Evolutionary conservation across 2,888 invertebrate species (phyloP).

Genomic region (Hypolimnas misippus): DNA sequence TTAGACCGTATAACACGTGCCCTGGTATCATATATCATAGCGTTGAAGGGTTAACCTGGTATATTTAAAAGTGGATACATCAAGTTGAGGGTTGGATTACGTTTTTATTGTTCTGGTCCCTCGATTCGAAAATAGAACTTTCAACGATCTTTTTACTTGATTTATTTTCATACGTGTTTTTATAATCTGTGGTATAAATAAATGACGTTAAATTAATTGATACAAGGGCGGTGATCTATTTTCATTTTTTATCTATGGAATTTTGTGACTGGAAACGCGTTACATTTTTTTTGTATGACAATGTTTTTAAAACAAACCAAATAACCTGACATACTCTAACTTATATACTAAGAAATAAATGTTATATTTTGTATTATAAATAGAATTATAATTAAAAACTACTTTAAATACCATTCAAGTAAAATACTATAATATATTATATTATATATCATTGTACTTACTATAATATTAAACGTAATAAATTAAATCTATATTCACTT

Average conservation of each 20-base stretch:
- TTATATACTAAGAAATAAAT: too few relatives aligned
- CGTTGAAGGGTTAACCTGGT: conserved; percentile 64
- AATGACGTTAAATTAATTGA: conserved; percentile 47
- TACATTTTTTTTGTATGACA: neutral
- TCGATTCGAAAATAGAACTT: conserved; percentile 65
- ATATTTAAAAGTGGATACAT: conserved; percentile 73
- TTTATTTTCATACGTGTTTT: conserved; percentile 55
- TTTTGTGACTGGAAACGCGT: neutral
- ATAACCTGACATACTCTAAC: too few relatives aligned
- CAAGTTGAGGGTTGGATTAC: conserved; percentile 59
- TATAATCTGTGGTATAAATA: conserved; percentile 47
- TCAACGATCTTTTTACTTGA: conserved; percentile 67
- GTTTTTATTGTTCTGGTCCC: conserved; percentile 66
- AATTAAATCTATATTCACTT: conserved; percentile 17
- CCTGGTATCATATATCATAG: conserved; percentile 62
- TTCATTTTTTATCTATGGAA: conserved; percentile 22
- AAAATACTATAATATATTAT: neutral
- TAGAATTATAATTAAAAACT: too few relatives aligned
- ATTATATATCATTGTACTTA: neutral
- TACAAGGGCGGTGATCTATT: conserved; percentile 32
- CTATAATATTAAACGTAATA: neutral
- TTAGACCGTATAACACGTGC: conserved; percentile 68
- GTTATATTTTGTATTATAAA: too few relatives aligned
- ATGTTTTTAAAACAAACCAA: neutral
- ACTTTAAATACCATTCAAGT: too few relatives aligned